A percentile compares a stretch with the other conserved stretches of the same genome.
Conservation (phyloP, 2,797 vertebrate species). For the Fundulus diaphanus region DNA sequence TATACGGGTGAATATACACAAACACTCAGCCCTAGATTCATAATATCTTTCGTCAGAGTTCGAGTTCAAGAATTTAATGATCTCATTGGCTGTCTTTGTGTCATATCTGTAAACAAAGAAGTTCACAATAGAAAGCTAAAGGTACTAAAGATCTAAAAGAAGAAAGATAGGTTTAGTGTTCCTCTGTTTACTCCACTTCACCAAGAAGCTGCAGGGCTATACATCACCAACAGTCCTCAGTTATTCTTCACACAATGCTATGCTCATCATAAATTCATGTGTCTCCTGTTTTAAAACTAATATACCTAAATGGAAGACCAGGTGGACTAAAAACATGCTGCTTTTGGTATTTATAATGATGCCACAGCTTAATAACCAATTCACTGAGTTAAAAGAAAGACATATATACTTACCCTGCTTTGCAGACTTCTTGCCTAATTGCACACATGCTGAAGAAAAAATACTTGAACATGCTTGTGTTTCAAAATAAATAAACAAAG, state of each 20-base stretch:
- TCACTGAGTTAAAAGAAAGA: background rate
- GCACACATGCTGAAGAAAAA: background rate
- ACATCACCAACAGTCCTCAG: slow-evolving; percentile 5
- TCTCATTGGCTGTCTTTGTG: slow-evolving; percentile 14
- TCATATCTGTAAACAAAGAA: slow-evolving; percentile 21
- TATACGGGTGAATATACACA: background rate
- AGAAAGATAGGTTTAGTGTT: background rate
- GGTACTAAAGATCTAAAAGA: slow-evolving; percentile 20
- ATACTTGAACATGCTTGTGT: background rate
- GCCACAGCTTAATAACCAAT: background rate
- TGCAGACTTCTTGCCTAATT: background rate
- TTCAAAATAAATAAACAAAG: slow-evolving; percentile 1
- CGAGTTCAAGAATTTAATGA: background rate
- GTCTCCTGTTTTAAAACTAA: slow-evolving; percentile 5
- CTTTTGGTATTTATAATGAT: slow-evolving; percentile 26
- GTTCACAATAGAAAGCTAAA: slow-evolving; percentile 24
- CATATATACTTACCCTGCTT: background rate
- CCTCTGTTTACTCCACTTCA: background rate
- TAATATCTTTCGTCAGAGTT: background rate
- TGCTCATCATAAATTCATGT: background rate
- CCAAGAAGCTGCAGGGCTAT: slow-evolving; percentile 4
- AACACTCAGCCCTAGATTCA: background rate
- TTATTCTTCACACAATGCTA: slow-evolving; percentile 6
- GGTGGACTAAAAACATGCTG: background rate
- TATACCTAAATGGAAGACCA: slow-evolving; percentile 10